phyloP scores from a whole-genome alignment of 2,113 vertebrate genomes.

The Mastomys natalensis region DNA sequence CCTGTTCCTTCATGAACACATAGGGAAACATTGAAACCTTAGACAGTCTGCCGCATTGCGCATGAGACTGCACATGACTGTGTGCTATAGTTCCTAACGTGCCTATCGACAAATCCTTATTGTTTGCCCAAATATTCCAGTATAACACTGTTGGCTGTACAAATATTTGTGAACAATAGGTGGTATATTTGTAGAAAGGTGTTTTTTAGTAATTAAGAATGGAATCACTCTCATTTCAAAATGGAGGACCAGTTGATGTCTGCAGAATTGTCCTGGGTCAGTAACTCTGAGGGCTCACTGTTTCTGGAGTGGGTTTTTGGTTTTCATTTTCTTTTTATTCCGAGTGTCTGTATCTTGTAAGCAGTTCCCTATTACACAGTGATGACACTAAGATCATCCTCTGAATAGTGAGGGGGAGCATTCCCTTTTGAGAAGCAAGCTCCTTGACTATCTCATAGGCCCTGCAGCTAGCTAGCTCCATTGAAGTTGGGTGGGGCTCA shows the following conservation, averaged over 20 bases:
- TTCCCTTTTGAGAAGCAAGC: constrained; percentile 51
- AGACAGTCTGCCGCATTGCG: constrained; percentile 80
- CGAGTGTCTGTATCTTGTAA: constrained; percentile 33
- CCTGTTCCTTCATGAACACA: not conserved
- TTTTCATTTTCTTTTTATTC: not conserved
- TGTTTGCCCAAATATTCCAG: constrained; percentile 3
- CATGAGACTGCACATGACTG: not conserved
- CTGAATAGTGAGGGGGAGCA: not conserved
- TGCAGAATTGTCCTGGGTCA: constrained; percentile 13
- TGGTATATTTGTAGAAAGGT: not conserved
- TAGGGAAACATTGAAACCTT: constrained; percentile 45
- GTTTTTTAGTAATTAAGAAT: constrained; percentile 52
- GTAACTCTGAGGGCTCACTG: constrained; percentile 25
- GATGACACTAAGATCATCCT: not conserved
- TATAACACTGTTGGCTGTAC: not conserved
- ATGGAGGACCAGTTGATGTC: constrained; percentile 66
- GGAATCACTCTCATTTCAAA: constrained; percentile 64
- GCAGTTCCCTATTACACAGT: not conserved
- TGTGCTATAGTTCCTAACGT: not conserved
- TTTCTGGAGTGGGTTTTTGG: not conserved
- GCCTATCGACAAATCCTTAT: not conserved
- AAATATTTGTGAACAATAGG: constrained; percentile 52
- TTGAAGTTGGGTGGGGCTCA: not conserved
- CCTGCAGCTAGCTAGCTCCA: not conserved
- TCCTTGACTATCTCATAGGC: not conserved